These are phyloP conservation scores for Helicoverpa assulta DNA, from an alignment of 2,888 invertebrate genomes.

Conservation along the genomic window DNA sequence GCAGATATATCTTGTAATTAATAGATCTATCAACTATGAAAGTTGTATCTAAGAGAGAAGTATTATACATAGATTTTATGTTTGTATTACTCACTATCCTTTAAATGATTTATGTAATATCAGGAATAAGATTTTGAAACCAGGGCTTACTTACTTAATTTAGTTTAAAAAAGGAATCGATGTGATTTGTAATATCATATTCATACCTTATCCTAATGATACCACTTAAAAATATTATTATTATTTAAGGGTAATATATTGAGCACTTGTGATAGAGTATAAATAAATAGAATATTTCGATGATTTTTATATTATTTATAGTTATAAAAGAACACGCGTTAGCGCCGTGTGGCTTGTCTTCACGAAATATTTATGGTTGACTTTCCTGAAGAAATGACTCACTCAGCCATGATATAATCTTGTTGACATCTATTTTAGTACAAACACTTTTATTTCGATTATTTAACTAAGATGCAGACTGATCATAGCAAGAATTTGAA, in stretches of 20 bases:
- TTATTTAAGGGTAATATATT: conserved; percentile 26
- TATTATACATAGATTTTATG: conserved; percentile 2
- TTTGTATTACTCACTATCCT: not conserved
- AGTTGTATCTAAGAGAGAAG: conserved; percentile 7
- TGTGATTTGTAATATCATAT: not conserved
- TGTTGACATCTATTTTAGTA: not conserved
- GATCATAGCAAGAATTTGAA: not conserved
- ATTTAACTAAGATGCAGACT: not conserved
- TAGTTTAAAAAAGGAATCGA: not conserved
- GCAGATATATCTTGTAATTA: conserved; percentile 30
- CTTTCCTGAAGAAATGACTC: conserved; percentile 55
- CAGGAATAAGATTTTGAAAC: not conserved
- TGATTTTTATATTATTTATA: conserved; percentile 38
- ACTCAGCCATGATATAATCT: conserved; percentile 20
- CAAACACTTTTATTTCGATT: not conserved
- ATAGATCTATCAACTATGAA: conserved; percentile 18
- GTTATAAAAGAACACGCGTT: conserved; percentile 12
- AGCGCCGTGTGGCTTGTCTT: conserved; percentile 11
- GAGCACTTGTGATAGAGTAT: conserved; percentile 55
- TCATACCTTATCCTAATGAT: not conserved
- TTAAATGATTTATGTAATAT: not conserved
- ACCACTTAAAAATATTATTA: conserved; percentile 4
- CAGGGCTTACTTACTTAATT: not conserved
- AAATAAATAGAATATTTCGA: conserved; percentile 39
- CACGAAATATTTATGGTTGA: conserved; percentile 52